A percentile compares a stretch with the other conserved stretches of the same genome.
Evolutionary conservation across 30 jellyfish, hydroid and myxozoan species (phyloP).

Genomic region (Cassiopea xamachana): DNA sequence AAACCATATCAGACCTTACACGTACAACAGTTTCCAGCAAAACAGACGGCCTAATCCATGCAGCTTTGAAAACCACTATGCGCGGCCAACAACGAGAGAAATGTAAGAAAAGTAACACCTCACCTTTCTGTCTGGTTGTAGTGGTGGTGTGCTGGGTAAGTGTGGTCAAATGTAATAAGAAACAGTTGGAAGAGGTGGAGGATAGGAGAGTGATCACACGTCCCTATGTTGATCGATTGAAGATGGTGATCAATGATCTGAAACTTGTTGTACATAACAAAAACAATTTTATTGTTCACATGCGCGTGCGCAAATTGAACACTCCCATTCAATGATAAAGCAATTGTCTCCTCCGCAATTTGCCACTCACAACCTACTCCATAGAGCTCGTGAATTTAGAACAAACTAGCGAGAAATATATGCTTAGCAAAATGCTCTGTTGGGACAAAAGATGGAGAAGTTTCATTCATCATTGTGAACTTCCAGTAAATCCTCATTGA

Average conservation of each 20-base stretch:
- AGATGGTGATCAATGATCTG: constrained; percentile 12
- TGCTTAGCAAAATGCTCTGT: not conserved
- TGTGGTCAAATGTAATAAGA: constrained; percentile 52
- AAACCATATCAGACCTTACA: constrained; percentile 19
- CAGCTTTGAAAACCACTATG: constrained; percentile 31
- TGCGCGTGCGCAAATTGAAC: constrained; percentile 61
- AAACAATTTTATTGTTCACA: constrained; percentile 31
- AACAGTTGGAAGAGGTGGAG: constrained; percentile 64
- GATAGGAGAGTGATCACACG: constrained; percentile 52
- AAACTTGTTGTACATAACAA: constrained; percentile 35
- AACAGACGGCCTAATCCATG: constrained; percentile 29
- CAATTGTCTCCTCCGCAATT: constrained; percentile 2
- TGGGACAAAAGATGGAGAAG: too few relatives aligned
- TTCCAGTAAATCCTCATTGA: not conserved
- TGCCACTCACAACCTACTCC: not conserved
- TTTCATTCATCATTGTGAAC: not conserved
- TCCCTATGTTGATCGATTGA: constrained; percentile 14
- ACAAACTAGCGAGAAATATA: not conserved
- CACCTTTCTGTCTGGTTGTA: constrained; percentile 44
- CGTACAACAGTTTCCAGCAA: constrained; percentile 29
- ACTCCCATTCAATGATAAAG: constrained; percentile 40
- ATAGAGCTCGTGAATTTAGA: too few relatives aligned
- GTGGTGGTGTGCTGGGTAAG: constrained; percentile 58
- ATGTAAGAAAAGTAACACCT: not conserved
- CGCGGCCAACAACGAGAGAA: not conserved